Conservation (phyloP, 2,888 invertebrate species). For the Amitus sp. region DNA sequence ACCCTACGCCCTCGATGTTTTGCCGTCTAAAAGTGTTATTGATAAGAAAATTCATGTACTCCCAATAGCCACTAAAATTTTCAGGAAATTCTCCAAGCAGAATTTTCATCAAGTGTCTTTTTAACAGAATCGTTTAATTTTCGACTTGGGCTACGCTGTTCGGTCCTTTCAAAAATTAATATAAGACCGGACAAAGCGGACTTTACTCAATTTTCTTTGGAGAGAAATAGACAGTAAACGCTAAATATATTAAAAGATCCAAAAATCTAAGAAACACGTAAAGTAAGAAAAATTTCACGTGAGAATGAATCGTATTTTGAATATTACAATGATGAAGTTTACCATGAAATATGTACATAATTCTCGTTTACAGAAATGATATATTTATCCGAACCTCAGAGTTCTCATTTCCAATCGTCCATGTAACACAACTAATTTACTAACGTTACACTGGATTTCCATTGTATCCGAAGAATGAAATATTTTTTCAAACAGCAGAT, state of each 20-base stretch:
- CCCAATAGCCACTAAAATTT: too few relatives aligned
- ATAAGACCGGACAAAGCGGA: neutral
- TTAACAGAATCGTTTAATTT: too few relatives aligned
- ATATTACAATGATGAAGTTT: neutral
- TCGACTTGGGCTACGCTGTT: too few relatives aligned
- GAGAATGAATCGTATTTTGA: neutral
- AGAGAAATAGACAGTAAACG: slow-evolving; percentile 3
- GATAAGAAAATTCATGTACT: too few relatives aligned
- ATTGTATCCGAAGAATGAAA: neutral
- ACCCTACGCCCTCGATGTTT: neutral
- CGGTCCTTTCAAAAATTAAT: neutral
- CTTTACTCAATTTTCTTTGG: neutral
- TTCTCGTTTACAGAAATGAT: neutral
- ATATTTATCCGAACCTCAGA: neutral
- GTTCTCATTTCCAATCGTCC: neutral
- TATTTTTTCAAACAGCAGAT: neutral
- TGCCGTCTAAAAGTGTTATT: neutral
- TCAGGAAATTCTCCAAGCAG: too few relatives aligned
- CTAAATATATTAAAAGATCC: neutral
- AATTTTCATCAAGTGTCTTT: too few relatives aligned
- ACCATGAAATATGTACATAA: neutral
- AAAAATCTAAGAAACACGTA: neutral
- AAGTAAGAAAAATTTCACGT: neutral
- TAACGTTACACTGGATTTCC: neutral
- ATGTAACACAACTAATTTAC: neutral